Conservation (phyloP, 2,113 vertebrate species). For the Lota lota region DNA sequence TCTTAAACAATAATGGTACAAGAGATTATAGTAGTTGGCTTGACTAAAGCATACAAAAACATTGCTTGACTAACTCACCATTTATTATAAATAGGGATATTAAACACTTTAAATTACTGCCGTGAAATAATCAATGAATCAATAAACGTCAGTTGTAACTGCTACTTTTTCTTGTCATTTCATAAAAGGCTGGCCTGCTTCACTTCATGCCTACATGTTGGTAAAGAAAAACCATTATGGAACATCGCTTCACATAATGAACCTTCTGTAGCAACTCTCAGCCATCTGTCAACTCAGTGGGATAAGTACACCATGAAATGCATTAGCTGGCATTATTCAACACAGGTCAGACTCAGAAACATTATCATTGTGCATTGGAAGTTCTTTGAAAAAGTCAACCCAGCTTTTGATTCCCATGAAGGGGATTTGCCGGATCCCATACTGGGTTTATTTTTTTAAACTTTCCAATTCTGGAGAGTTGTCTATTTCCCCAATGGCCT, state of each 20-base stretch:
- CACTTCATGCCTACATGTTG: constrained; percentile 30
- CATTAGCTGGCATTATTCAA: background rate
- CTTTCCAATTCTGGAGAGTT: background rate
- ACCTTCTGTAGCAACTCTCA: background rate
- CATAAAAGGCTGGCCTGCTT: background rate
- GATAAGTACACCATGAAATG: background rate
- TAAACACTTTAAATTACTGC: no score
- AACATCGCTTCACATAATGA: background rate
- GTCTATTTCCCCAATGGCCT: background rate
- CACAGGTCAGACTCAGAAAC: background rate
- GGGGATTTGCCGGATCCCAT: constrained; percentile 24
- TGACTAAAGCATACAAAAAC: no score
- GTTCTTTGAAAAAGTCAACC: constrained; percentile 4
- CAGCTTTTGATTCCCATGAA: constrained; percentile 15
- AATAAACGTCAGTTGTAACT: no score
- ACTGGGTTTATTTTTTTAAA: constrained; percentile 24
- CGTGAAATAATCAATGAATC: no score
- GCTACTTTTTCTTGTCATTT: no score
- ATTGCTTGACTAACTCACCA: no score
- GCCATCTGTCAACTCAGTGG: background rate
- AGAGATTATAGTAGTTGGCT: no score
- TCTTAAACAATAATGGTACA: no score
- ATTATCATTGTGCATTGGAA: background rate
- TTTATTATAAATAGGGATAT: no score
- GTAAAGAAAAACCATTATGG: background rate